phyloP scores from a whole-genome alignment of 2,797 vertebrate species.

The Liasis olivaceus region DNA sequence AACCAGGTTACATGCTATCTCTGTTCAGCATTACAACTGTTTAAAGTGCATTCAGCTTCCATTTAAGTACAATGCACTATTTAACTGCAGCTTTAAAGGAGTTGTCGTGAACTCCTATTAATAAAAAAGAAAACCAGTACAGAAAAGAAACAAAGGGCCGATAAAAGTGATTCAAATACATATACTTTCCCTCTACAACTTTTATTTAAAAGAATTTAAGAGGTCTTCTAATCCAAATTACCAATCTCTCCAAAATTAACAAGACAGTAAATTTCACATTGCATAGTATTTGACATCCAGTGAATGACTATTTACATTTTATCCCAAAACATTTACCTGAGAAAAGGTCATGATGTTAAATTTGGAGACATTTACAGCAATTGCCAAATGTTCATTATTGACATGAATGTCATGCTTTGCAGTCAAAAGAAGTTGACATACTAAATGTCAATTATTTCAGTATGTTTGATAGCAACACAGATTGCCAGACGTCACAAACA shows the following conservation, averaged over 20 bases:
- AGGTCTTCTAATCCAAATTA: slow-evolving; percentile 69
- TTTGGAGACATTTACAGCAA: slow-evolving; percentile 82
- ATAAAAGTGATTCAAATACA: not conserved
- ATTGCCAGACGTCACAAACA: slow-evolving; percentile 76
- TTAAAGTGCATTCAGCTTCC: not conserved
- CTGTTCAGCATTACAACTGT: not conserved
- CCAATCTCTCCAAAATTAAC: slow-evolving; percentile 73
- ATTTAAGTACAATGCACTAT: slow-evolving; percentile 1
- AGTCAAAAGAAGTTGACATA: slow-evolving; percentile 74
- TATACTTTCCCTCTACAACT: slow-evolving; percentile 22
- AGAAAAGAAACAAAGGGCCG: not conserved
- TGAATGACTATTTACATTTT: slow-evolving; percentile 83
- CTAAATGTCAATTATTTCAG: slow-evolving; percentile 82
- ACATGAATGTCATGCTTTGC: slow-evolving; percentile 80
- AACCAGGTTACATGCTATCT: not conserved
- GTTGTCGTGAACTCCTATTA: slow-evolving; percentile 2
- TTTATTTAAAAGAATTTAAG: slow-evolving; percentile 57
- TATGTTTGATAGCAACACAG: slow-evolving; percentile 77
- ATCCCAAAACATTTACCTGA: slow-evolving; percentile 83
- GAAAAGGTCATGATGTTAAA: slow-evolving; percentile 81
- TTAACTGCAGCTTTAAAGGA: not conserved
- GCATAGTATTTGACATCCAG: slow-evolving; percentile 72
- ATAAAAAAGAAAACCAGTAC: slow-evolving; percentile 30
- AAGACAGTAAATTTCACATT: slow-evolving; percentile 74
- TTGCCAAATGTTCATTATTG: slow-evolving; percentile 81